These are phyloP conservation scores for Prolemur simus DNA, from an alignment of 2,113 vertebrate species.

Conservation along the genomic window DNA sequence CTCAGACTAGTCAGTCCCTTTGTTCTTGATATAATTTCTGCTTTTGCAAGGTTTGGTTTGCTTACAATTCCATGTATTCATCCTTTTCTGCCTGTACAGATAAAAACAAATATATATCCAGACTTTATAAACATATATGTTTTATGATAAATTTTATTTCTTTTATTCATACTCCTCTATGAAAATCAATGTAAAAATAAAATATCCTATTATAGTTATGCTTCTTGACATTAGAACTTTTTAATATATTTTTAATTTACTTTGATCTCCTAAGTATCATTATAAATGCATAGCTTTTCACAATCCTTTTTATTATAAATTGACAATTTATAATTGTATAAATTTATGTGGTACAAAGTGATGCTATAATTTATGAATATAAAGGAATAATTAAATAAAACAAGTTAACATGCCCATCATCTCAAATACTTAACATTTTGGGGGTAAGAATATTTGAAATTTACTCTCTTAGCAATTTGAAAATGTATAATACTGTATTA, in stretches of 20 bases:
- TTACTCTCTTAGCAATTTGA: neutral
- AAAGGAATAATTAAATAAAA: neutral
- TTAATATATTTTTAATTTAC: neutral
- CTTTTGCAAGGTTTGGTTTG: neutral
- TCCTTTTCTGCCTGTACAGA: neutral
- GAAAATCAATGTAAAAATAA: neutral
- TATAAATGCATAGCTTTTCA: neutral
- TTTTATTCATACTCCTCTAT: neutral
- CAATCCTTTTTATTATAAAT: neutral
- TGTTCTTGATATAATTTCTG: neutral
- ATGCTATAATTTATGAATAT: neutral
- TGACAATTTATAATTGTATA: neutral
- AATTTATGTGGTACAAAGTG: neutral
- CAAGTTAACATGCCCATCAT: neutral
- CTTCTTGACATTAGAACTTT: neutral
- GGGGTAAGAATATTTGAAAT: neutral
- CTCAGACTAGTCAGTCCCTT: neutral
- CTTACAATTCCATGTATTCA: neutral
- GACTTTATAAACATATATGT: neutral
- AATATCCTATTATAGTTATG: neutral
- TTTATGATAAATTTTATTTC: neutral
- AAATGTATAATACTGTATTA: neutral
- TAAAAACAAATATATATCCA: constrained; percentile 9
- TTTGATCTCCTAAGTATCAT: neutral
- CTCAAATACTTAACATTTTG: neutral